Evolutionary conservation across 2,888 invertebrate genomes (phyloP).

Genomic region (Campopleginae sp.): DNA sequence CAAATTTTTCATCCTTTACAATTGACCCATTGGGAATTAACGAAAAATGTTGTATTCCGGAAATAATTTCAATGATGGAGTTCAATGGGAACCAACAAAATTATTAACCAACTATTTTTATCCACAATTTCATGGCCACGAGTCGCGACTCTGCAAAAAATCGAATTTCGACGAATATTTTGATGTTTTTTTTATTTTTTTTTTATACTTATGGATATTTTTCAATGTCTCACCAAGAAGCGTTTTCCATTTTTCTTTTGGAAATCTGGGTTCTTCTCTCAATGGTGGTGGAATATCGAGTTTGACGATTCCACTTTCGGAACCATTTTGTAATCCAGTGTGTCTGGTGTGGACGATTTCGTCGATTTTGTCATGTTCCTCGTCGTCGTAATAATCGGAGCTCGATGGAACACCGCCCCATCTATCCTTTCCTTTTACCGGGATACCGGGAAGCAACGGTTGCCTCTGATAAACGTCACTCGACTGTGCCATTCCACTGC

Average conservation of each 20-base stretch:
- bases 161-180: not conserved
- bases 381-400: slow-evolving; percentile 84
- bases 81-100: not conserved
- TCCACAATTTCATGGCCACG: not conserved
- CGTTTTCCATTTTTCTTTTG: slow-evolving; percentile 94
- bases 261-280: slow-evolving; percentile 91
- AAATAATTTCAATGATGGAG: not conserved
- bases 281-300: slow-evolving; percentile 88
- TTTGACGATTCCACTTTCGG: slow-evolving; percentile 85
- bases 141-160: not conserved
- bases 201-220: not conserved
- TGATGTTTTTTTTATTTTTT: not conserved
- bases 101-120: not conserved
- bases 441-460: slow-evolving; percentile 85
- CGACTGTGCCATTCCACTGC: slow-evolving; percentile 83
- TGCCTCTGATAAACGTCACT: slow-evolving; percentile 87
- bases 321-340: slow-evolving; percentile 80
- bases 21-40: not conserved
- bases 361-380: slow-evolving; percentile 85
- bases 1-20: not conserved
- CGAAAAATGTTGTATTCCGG: not conserved
- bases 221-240: slow-evolving; percentile 85
- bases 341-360: slow-evolving; percentile 78
- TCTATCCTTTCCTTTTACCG: slow-evolving; percentile 84
- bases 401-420: slow-evolving; percentile 84